phyloP scores from a whole-genome alignment of 2,888 invertebrate genomes.

The Platycnemis pennipes region DNA sequence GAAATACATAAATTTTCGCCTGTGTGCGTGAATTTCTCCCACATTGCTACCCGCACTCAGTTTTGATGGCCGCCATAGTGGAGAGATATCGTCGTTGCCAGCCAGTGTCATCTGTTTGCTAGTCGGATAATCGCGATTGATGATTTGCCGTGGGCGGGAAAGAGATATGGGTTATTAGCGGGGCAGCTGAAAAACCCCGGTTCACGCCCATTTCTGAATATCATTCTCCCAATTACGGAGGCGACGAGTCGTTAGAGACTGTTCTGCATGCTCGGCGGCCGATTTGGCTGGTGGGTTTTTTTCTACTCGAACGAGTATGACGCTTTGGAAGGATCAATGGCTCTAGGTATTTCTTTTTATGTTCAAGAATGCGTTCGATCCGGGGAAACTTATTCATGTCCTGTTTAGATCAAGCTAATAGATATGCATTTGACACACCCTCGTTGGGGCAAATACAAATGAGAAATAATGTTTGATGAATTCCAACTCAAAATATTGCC shows the following conservation, averaged over 20 bases:
- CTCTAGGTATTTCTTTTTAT: not conserved
- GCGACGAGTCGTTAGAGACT: not conserved
- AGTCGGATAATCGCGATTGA: not conserved
- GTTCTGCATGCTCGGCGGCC: not conserved
- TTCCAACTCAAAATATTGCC: too few relatives aligned
- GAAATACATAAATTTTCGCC: too few relatives aligned
- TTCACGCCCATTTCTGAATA: not conserved
- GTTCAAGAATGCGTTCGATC: not conserved
- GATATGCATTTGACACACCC: too few relatives aligned
- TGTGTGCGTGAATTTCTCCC: too few relatives aligned
- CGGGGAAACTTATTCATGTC: not conserved
- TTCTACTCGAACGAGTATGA: not conserved
- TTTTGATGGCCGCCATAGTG: not conserved
- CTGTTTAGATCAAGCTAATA: too few relatives aligned
- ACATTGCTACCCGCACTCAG: too few relatives aligned
- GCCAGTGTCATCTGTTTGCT: conserved; percentile 4
- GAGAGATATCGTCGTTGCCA: not conserved
- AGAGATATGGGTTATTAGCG: conserved; percentile 22
- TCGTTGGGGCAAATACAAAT: too few relatives aligned
- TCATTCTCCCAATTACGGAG: not conserved
- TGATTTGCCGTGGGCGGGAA: not conserved
- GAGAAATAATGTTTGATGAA: too few relatives aligned
- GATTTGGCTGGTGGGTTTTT: not conserved
- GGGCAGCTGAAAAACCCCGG: not conserved
- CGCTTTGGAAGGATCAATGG: not conserved